Evolutionary conservation across 2,797 vertebrate species (phyloP).

Genomic region (Phataginus tetradactyla): DNA sequence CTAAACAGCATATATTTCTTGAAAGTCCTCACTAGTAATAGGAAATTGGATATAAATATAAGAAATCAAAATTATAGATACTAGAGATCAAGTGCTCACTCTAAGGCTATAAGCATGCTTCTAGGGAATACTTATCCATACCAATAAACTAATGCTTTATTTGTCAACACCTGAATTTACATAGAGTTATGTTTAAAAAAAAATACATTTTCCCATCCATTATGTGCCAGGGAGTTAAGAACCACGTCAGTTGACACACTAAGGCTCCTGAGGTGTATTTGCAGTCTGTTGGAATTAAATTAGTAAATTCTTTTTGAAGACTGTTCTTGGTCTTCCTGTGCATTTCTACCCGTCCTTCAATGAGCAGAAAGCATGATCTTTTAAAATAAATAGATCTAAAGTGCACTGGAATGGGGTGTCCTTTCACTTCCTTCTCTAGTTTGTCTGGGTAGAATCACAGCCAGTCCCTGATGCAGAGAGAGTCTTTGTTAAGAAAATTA

Average conservation of each 20-base stretch:
- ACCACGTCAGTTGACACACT: neutral
- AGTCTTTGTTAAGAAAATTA: constrained; percentile 32
- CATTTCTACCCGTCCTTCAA: constrained; percentile 39
- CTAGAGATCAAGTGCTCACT: neutral
- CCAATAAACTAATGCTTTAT: constrained; percentile 10
- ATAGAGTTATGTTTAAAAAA: constrained; percentile 50
- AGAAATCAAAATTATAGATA: constrained; percentile 27
- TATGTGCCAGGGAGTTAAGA: constrained; percentile 55
- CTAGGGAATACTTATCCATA: constrained; percentile 26
- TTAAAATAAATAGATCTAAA: constrained; percentile 16
- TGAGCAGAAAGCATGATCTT: neutral
- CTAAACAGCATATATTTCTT: constrained; percentile 54
- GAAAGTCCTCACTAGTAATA: constrained; percentile 1
- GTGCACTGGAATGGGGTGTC: neutral
- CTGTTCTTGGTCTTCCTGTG: constrained; percentile 21
- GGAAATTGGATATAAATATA: constrained; percentile 22
- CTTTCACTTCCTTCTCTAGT: constrained; percentile 48
- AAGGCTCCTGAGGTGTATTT: neutral
- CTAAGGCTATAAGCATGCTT: neutral
- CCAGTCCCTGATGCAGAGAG: neutral
- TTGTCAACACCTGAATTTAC: neutral
- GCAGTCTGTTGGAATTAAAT: constrained; percentile 13
- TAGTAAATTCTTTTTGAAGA: constrained; percentile 54
- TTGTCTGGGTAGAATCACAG: constrained; percentile 24
- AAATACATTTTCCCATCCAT: neutral